Evolutionary conservation across 2,797 vertebrate genomes (phyloP).

Genomic region (Tragopan temminckii): DNA sequence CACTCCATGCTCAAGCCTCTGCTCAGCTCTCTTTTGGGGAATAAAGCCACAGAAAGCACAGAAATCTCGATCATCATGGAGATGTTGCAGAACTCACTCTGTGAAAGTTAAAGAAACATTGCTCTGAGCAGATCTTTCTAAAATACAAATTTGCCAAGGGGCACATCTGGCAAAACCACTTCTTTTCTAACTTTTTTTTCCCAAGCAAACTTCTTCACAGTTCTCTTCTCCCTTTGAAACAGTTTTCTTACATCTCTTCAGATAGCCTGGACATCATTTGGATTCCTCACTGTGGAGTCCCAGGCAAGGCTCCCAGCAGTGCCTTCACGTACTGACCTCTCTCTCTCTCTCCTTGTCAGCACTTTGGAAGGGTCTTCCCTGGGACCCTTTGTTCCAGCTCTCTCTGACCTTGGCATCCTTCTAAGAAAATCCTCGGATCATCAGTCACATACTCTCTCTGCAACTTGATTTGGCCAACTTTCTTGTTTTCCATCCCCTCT

Average conservation of each 20-base stretch:
- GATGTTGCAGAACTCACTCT: neutral
- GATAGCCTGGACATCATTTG: neutral
- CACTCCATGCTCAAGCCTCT: neutral
- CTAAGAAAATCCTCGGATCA: conserved; percentile 17
- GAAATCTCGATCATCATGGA: neutral
- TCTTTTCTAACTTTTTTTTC: neutral
- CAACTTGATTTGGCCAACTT: conserved; percentile 35
- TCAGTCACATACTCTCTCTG: neutral
- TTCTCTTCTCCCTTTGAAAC: neutral
- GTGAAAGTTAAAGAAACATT: neutral
- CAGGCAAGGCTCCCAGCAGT: neutral
- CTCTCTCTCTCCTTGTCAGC: conserved; percentile 11
- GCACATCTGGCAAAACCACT: neutral
- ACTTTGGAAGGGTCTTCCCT: conserved; percentile 31
- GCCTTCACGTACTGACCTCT: conserved; percentile 4
- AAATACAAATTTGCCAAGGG: neutral
- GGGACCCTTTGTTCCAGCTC: conserved; percentile 25
- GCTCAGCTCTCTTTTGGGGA: neutral
- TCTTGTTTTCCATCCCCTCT: conserved; percentile 41
- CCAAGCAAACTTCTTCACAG: neutral
- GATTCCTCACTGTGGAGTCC: neutral
- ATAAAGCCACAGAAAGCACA: neutral
- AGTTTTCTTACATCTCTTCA: conserved; percentile 2
- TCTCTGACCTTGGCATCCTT: conserved; percentile 47
- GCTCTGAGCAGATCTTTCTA: neutral